These are phyloP conservation scores for Ceraclea dissimilis DNA, from an alignment of 2,888 invertebrate genomes.

Conservation along the genomic window DNA sequence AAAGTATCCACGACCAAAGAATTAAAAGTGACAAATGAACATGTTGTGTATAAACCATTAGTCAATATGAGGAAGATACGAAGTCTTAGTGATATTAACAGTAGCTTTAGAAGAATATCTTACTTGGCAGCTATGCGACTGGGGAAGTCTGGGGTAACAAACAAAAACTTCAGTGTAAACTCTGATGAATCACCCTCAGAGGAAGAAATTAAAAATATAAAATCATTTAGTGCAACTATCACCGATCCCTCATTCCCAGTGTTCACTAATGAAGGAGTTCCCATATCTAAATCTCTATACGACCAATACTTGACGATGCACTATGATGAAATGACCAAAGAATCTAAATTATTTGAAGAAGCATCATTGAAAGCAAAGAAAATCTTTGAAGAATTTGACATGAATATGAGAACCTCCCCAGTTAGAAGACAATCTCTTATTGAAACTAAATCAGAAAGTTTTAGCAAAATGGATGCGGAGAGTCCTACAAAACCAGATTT, in stretches of 20 bases:
- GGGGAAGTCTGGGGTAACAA: conserved; percentile 32
- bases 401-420: conserved; percentile 40
- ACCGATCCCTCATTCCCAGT: conserved; percentile 74
- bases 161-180: conserved; percentile 29
- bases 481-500: conserved; percentile 35
- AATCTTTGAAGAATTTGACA: conserved; percentile 46
- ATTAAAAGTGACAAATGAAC: conserved; percentile 33
- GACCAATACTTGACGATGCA: conserved; percentile 62
- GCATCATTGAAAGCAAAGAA: neutral
- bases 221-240: conserved; percentile 53
- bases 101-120: conserved; percentile 50
- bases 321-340: conserved; percentile 42
- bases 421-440: conserved; percentile 28
- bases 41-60: conserved; percentile 42
- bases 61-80: conserved; percentile 42
- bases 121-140: conserved; percentile 52
- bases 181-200: conserved; percentile 37
- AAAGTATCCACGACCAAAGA: conserved; percentile 27
- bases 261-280: conserved; percentile 65
- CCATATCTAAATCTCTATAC: conserved; percentile 65
- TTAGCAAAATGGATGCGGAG: conserved; percentile 35
- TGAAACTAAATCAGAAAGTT: conserved; percentile 13
- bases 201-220: conserved; percentile 37
- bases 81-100: conserved; percentile 59
- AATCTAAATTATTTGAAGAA: conserved; percentile 3